These are phyloP conservation scores for Archilochus colubris DNA, from an alignment of 2,113 vertebrate genomes.

Conservation along the genomic window DNA sequence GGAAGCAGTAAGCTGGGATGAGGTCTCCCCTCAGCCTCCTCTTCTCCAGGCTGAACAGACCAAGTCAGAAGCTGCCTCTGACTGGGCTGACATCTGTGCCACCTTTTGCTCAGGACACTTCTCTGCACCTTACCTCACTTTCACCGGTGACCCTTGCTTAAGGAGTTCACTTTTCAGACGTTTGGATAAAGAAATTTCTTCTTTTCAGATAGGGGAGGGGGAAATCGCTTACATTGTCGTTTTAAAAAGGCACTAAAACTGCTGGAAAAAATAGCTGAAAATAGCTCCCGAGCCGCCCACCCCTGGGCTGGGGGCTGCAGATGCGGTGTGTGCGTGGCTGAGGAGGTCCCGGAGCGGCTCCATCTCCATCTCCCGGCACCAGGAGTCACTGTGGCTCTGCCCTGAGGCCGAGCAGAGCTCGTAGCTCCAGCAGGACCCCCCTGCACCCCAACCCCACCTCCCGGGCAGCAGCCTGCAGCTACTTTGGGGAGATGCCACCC, in stretches of 20 bases:
- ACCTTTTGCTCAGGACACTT: not conserved
- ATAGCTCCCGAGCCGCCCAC: not conserved
- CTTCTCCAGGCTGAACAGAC: too few species aligned
- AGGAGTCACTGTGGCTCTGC: not conserved
- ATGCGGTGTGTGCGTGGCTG: accelerated
- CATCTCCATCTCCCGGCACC: not conserved
- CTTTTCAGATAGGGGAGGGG: not conserved
- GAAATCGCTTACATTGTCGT: not conserved
- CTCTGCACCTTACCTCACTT: not conserved
- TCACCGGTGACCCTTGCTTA: not conserved
- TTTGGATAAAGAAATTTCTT: not conserved
- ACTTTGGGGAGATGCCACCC: not conserved
- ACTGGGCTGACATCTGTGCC: not conserved
- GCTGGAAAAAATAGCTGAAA: not conserved
- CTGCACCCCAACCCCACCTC: not conserved
- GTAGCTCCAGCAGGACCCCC: not conserved
- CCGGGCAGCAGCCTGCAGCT: accelerated
- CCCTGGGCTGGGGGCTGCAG: not conserved
- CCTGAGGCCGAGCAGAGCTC: not conserved
- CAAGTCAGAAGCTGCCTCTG: not conserved
- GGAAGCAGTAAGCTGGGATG: too few species aligned
- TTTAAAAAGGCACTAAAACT: not conserved
- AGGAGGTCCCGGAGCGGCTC: not conserved
- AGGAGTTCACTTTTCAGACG: not conserved
- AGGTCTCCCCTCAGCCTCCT: too few species aligned